Conservation (phyloP, 2,797 vertebrate genomes). For the Eulemur coronatus region DNA sequence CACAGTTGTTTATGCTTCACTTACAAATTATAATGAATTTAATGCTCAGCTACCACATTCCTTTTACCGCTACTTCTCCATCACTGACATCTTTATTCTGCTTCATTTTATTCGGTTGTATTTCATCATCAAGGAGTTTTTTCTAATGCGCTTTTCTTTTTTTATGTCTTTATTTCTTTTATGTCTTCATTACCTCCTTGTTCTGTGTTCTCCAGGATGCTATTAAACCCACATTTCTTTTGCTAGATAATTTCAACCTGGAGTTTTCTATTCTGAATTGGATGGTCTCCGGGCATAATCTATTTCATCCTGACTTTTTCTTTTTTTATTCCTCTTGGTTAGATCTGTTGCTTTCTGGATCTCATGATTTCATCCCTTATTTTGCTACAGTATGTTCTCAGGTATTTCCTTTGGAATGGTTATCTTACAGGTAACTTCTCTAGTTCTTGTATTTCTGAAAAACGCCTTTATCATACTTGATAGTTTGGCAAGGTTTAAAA, state of each 20-base stretch:
- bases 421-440: constrained; percentile 22
- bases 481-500: not conserved
- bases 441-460: constrained; percentile 19
- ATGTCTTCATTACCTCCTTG: not conserved
- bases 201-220: not conserved
- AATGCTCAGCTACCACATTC: not conserved
- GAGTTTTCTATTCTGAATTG: not conserved
- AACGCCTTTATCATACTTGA: not conserved
- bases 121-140: not conserved
- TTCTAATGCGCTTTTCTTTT: not conserved
- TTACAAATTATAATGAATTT: not conserved
- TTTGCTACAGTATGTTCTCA: not conserved
- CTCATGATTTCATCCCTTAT: not conserved
- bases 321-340: not conserved
- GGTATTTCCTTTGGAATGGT: not conserved
- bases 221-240: not conserved
- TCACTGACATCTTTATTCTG: not conserved
- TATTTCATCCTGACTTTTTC: not conserved
- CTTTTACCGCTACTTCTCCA: not conserved
- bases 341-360: not conserved
- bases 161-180: not conserved
- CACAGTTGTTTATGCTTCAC: not conserved
- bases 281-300: not conserved
- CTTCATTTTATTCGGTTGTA: not conserved
- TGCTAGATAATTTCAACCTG: not conserved